Base-by-base conservation (phyloP, 2,113 vertebrate genomes). In the Cyanoramphus novaezelandiae region DNA sequence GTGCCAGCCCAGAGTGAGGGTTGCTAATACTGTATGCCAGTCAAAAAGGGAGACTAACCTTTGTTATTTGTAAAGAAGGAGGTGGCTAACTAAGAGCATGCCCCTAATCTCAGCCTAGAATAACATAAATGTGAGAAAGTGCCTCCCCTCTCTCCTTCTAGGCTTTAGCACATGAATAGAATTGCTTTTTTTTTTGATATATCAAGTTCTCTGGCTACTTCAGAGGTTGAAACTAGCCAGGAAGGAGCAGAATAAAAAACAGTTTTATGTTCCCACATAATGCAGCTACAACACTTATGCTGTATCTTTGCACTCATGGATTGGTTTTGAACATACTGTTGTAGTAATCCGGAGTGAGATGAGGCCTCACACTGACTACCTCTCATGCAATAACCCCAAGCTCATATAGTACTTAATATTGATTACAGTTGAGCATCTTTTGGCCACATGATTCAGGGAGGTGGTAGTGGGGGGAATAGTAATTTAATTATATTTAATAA, bases 311-410 rank as follows among this genome's bases (percentile, higher is more conserved):
- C 83, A 57, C 23, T 90, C 1, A 0, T 62, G 33, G 24, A 3
- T 67, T 88, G 86, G 71, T 50, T 93, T 75, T 76, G 76, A 88
- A 71, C 16, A 6, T 59, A 13, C 21, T 47, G 71, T 52, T 88
- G 70, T 64, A 69, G 72, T 86, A 68, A 82, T 62, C 31, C 67
- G 43, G 83, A 85, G 52, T 43, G 86, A 86, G 82, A 55, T 35
- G 69, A 83, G 69, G 78, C 86, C 83, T 87, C 93, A 63, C 17
- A 37, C 71, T 64, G 74, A 94, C 87, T 95, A 94, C 95, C 86
- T 97, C 95, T 96, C 59, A 53, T 59, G 91, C 71, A 93, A 86
- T 92, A 85, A 94, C 71, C 24, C 7, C 77, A 91, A 74, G 52
- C 79, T 85, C 50, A 39, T 82, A 71, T 44, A 87, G 39, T 72